These are phyloP conservation scores for Coracias cyanogaster DNA, from an alignment of 2,797 vertebrate genomes.

Conservation along the genomic window DNA sequence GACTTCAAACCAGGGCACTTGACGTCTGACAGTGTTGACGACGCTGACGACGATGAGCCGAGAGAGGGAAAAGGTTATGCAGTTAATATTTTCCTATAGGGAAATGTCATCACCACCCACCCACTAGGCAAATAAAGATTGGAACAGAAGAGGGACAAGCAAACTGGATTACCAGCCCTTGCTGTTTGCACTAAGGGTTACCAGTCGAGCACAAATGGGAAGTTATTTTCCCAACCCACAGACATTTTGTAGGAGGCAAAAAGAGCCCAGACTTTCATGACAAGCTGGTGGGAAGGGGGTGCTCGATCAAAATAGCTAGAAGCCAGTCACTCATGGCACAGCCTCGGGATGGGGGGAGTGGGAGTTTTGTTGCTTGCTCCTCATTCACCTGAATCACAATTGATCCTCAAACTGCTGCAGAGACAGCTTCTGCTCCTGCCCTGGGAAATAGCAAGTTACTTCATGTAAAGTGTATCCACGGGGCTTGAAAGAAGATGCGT, in stretches of 20 bases:
- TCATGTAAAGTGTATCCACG: neutral
- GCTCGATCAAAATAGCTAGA: neutral
- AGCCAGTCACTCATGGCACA: neutral
- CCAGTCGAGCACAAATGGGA: neutral
- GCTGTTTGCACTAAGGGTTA: neutral
- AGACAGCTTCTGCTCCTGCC: neutral
- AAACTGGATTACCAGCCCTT: neutral
- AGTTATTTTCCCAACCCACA: neutral
- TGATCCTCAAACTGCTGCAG: neutral
- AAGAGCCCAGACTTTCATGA: neutral
- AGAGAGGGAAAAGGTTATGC: slow-evolving; percentile 28
- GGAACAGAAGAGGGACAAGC: neutral
- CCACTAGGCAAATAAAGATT: slow-evolving; percentile 43
- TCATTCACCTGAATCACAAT: neutral
- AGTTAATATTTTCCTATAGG: slow-evolving; percentile 28
- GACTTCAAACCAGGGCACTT: neutral
- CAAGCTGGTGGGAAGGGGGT: neutral
- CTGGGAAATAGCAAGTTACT: neutral
- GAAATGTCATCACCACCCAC: slow-evolving; percentile 34
- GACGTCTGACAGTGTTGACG: neutral
- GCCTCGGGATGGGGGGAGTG: accelerated
- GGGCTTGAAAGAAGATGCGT: neutral
- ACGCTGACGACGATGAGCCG: neutral
- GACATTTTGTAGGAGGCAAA: neutral
- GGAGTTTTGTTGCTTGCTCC: neutral